phyloP scores from a whole-genome alignment of 1,140 invertebrate species.

The Caenorhabditis elegans region WBcel235 BX284606.5:14274501-14275000 shows the following conservation, averaged over 20 bases:
- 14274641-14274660: conserved; percentile 65
- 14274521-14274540: too few species aligned
- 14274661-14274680: conserved; percentile 61
- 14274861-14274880: conserved; percentile 56
- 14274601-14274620: conserved; percentile 49
- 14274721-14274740: neutral
- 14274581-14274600: neutral
- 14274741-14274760: neutral
- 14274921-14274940: conserved; percentile 54
- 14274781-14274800: conserved; percentile 59
- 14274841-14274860: conserved; percentile 60
- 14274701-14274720: conserved; percentile 57
- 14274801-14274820: conserved; percentile 59
- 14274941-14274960: conserved; percentile 48
- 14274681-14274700: conserved; percentile 52
- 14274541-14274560: neutral
- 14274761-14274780: conserved; percentile 43
- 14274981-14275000: too few species aligned
- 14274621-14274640: conserved; percentile 51
- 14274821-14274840: conserved; percentile 63
- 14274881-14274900: conserved; percentile 44
- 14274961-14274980: neutral
- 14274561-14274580: neutral
- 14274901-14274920: conserved; percentile 48
- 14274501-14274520: too few species aligned